A percentile compares a stretch with the other conserved stretches of the same genome.
Conservation (phyloP, 2,888 invertebrate genomes). For the Laothoe populi region DNA sequence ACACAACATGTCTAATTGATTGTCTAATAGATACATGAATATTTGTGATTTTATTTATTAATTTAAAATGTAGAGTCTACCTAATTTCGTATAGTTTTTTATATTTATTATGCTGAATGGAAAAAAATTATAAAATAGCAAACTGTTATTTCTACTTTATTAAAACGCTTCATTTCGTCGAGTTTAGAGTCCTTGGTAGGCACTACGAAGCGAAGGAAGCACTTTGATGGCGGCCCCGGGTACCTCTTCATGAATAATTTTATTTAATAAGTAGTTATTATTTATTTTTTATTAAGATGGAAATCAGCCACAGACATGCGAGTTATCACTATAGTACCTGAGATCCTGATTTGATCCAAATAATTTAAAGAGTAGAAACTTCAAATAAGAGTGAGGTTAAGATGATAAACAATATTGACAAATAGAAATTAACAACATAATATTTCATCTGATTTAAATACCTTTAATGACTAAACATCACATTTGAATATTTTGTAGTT, state of each 20-base stretch:
- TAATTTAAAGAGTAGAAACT: background rate
- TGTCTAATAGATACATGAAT: too few relatives aligned
- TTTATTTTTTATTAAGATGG: conserved; percentile 39
- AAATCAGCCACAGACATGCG: conserved; percentile 29
- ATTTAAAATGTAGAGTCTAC: too few relatives aligned
- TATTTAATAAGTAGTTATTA: conserved; percentile 36
- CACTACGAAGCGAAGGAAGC: conserved; percentile 17
- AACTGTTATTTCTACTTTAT: background rate
- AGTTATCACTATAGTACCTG: background rate
- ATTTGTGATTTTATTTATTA: too few relatives aligned
- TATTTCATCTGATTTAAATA: too few relatives aligned
- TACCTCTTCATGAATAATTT: conserved; percentile 38
- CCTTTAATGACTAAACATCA: too few relatives aligned
- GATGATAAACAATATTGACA: background rate
- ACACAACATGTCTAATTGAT: too few relatives aligned
- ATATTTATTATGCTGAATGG: too few relatives aligned
- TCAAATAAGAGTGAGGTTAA: background rate
- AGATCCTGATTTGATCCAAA: background rate
- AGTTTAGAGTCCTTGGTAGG: conserved; percentile 16
- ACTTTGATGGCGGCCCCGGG: conserved; percentile 1
- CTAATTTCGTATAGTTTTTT: too few relatives aligned
- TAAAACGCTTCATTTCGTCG: background rate
- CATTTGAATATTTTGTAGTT: too few relatives aligned
- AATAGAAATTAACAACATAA: too few relatives aligned
- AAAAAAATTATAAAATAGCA: background rate